phyloP scores from a whole-genome alignment of 2,797 vertebrate genomes.

The Rhyacichthys aspro region DNA sequence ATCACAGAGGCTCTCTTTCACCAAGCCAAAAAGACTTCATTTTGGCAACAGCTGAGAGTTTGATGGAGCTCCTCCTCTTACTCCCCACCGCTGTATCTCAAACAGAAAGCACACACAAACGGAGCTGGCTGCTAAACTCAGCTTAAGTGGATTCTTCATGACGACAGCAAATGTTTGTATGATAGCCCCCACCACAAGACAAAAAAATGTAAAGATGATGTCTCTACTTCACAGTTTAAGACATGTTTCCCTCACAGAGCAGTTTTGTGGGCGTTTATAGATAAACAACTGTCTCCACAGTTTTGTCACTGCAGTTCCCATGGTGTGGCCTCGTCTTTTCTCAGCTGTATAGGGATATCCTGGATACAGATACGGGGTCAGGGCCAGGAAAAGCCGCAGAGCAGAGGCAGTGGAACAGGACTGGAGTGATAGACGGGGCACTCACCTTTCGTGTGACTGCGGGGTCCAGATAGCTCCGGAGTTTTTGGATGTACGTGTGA shows the following conservation, averaged over 20 bases:
- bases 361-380: conserved; percentile 48
- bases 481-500: conserved; percentile 95
- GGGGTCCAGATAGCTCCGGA: conserved; percentile 96
- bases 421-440: conserved; percentile 8
- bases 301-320: conserved; percentile 48
- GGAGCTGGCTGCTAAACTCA: conserved; percentile 9
- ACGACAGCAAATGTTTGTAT: neutral
- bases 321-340: conserved; percentile 35
- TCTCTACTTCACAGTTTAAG: neutral
- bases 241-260: conserved; percentile 13
- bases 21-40: conserved; percentile 51
- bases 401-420: conserved; percentile 31
- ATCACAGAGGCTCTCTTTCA: conserved; percentile 50
- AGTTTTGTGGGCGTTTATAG: conserved; percentile 35
- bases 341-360: conserved; percentile 62
- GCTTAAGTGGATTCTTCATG: conserved; percentile 13
- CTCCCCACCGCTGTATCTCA: conserved; percentile 20
- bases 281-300: conserved; percentile 51
- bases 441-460: conserved; percentile 98
- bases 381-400: conserved; percentile 47
- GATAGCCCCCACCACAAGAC: neutral
- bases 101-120: conserved; percentile 20
- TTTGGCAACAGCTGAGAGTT: conserved; percentile 52
- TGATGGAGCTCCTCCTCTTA: conserved; percentile 40
- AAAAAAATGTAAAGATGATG: neutral